Evolutionary conservation across 2,797 vertebrate species (phyloP), one percentile per base, ranked within the genome.

Genomic region (Melanotaenia boesemani): DNA sequence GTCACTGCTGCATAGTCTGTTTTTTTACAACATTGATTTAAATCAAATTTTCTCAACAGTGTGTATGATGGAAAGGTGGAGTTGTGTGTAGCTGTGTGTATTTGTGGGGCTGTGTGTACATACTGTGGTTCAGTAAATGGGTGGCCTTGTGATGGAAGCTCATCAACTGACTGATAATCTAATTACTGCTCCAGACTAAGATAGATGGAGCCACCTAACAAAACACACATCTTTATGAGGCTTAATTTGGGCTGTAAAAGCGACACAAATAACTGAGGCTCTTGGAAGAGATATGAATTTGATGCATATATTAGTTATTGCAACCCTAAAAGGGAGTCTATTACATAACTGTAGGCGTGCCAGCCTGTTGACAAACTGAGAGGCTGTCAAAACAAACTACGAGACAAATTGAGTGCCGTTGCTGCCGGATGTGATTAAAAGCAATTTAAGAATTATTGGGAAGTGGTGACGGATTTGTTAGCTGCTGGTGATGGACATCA

Each of bases 181-280:
- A 84, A 91, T 90, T 88, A 90, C 80, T 84, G 77, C 87, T 91
- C 84, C 41, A 74, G 89, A 90, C 81, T 79, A 81, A 94, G 88
- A 95, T 92, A 90, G 90, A 94, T 91, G 74, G 76, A 76, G 74
- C 26, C n/a, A 81, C 74, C 32, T 55, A 55, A 83, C 66, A 85
- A 91, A 91, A 74, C 77, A 79, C 88, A 83, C 74, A 88, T 82
- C 86, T 93, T 76, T 85, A 76, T 81, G 85, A 88, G 69, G 77
- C 91, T 94, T 94, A 80, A 91, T 93, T 62, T 74, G 86, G 39
- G 83, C 73, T 12, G 78, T 92, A 89, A 86, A 92, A 94, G 90
- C 88, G 82, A 80, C 76, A 88, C 89, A 92, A 93, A 91, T 88
- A 91, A 95, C 90, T 92, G 82, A 88, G 83, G 63, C 79, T 56